Percentiles rank a stretch among this genome's conserved stretches.
Evolutionary conservation across 2,113 vertebrate species (phyloP).

Genomic region (Cephalopterus ornatus): DNA sequence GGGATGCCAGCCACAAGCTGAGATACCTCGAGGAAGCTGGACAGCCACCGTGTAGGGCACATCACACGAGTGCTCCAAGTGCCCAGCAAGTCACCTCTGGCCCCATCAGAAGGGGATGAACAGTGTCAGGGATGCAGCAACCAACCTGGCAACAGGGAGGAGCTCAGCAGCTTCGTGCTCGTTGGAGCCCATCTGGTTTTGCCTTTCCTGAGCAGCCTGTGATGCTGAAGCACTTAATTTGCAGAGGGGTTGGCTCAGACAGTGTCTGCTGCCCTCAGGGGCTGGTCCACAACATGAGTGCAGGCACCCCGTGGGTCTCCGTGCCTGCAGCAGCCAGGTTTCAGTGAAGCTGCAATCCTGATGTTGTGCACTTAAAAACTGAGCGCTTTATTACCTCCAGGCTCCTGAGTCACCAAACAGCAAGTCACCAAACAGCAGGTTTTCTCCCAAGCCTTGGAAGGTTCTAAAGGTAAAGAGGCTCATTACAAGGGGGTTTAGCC

Average conservation of each 20-base stretch:
- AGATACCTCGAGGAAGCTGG: background rate
- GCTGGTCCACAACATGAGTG: background rate
- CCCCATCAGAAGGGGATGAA: background rate
- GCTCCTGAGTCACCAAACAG: background rate
- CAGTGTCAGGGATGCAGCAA: background rate
- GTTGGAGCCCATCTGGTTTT: background rate
- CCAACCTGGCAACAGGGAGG: background rate
- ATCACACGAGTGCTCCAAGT: background rate
- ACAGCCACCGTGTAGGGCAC: accelerated
- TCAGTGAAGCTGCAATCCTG: background rate
- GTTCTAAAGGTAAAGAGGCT: conserved; percentile 1
- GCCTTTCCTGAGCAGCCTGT: background rate
- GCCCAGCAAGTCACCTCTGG: background rate
- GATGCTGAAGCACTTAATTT: background rate
- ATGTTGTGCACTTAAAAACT: background rate
- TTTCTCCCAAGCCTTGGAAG: background rate
- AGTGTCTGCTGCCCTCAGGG: background rate
- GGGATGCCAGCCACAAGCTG: background rate
- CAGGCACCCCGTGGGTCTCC: background rate
- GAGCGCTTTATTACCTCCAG: background rate
- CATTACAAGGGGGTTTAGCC: background rate
- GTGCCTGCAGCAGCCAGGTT: background rate
- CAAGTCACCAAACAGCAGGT: background rate
- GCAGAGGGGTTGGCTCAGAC: background rate
- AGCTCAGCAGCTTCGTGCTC: background rate